Evolutionary conservation across 2,888 invertebrate species (phyloP).

Genomic region (Callyntrura guangdongensis): DNA sequence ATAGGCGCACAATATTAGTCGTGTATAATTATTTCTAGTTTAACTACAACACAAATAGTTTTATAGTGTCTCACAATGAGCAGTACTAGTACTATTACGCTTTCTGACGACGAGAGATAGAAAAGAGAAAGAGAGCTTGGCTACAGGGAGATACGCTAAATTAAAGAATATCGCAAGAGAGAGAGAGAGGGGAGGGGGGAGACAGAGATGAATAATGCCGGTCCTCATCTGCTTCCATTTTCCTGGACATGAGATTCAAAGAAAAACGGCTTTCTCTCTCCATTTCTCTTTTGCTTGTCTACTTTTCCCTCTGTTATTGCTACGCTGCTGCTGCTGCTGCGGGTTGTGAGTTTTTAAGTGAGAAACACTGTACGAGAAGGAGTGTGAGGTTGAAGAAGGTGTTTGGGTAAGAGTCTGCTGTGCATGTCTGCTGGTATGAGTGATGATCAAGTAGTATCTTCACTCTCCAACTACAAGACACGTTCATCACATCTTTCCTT

Average conservation of each 20-base stretch:
- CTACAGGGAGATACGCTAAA: constrained; percentile 62
- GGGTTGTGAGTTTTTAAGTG: constrained; percentile 24
- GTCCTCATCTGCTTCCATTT: constrained; percentile 76
- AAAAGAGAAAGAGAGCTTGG: neutral
- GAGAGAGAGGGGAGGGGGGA: constrained; percentile 73
- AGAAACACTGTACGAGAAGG: constrained; percentile 16
- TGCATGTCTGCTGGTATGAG: constrained; percentile 55
- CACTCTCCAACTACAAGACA: constrained; percentile 33
- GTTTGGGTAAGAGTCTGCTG: neutral
- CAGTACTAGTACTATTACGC: constrained; percentile 1
- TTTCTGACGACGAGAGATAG: neutral
- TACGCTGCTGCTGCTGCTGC: neutral
- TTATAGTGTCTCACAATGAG: neutral
- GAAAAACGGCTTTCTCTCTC: constrained; percentile 40
- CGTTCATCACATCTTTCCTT: constrained; percentile 10
- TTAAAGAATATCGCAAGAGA: constrained; percentile 70
- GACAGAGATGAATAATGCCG: constrained; percentile 77
- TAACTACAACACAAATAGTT: neutral
- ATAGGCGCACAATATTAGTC: no score
- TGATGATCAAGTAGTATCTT: constrained; percentile 56
- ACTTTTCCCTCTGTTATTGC: no score
- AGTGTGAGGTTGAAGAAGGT: neutral
- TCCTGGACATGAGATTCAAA: constrained; percentile 69
- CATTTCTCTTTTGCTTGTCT: constrained; percentile 19
- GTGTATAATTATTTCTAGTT: neutral